Conservation (phyloP, 2,113 vertebrate genomes). For the Muntiacus muntjak region DNA sequence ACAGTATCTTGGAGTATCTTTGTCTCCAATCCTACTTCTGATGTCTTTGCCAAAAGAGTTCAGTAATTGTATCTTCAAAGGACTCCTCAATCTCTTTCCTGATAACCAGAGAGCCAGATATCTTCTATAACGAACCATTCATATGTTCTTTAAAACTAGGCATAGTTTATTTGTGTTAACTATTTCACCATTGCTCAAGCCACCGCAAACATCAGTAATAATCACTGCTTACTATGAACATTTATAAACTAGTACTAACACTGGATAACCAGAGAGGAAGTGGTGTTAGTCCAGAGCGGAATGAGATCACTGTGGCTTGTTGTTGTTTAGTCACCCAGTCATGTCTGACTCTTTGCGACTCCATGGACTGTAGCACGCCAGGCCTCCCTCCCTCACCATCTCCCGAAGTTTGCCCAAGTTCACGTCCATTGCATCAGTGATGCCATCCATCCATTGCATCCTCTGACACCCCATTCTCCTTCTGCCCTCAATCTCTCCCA, state of each 20-base stretch:
- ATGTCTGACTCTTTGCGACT: background rate
- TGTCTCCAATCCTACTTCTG: background rate
- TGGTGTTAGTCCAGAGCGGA: background rate
- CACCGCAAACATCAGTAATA: background rate
- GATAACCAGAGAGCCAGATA: background rate
- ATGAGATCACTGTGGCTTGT: background rate
- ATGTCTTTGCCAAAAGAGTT: background rate
- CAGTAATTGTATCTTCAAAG: background rate
- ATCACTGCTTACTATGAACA: background rate
- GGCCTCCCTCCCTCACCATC: background rate
- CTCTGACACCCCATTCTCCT: background rate
- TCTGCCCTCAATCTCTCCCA: background rate
- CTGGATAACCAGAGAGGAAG: background rate
- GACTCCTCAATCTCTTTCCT: background rate
- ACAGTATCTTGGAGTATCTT: background rate
- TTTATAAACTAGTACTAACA: background rate
- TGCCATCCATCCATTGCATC: background rate
- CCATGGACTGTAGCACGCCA: background rate
- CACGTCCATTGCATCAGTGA: accelerated
- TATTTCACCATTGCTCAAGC: background rate
- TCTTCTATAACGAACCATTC: background rate
- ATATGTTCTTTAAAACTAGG: background rate
- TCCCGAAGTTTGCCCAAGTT: background rate
- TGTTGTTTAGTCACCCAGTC: background rate
- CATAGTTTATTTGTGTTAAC: background rate